Percentiles rank a stretch among this genome's conserved stretches.
Conservation (phyloP, 2,888 invertebrate species). For the Luperina nickerlii region DNA sequence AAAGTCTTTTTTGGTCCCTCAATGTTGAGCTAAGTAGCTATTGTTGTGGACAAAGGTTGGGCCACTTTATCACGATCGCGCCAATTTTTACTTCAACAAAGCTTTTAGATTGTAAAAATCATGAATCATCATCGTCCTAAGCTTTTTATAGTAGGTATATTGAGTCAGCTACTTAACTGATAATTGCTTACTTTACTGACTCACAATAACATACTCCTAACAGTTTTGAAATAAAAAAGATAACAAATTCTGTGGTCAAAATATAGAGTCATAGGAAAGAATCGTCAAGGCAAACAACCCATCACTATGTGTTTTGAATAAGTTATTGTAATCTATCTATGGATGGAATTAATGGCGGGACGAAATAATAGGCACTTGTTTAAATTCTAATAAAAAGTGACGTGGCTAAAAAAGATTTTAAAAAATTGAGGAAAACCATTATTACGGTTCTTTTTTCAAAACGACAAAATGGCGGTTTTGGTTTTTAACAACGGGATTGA, state of each 20-base stretch:
- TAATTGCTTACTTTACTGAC: conserved; percentile 13
- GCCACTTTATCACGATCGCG: conserved; percentile 44
- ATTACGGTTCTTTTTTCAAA: neutral
- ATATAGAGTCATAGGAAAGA: conserved; percentile 45
- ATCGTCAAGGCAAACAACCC: conserved; percentile 33
- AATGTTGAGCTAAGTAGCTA: conserved; percentile 39
- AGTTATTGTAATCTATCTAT: conserved; percentile 34
- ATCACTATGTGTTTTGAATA: conserved; percentile 47
- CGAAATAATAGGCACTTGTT: neutral
- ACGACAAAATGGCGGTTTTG: neutral
- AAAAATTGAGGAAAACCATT: neutral
- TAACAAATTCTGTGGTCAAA: conserved; percentile 25
- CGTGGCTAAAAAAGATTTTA: neutral
- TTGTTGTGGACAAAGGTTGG: conserved; percentile 40
- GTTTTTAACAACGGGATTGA: neutral
- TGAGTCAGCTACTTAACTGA: conserved; percentile 30
- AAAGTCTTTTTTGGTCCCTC: conserved; percentile 21
- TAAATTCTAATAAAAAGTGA: neutral
- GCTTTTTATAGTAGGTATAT: conserved; percentile 4
- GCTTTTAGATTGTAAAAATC: conserved; percentile 2
- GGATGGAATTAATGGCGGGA: neutral
- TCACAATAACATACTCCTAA: conserved; percentile 8
- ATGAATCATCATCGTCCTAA: conserved; percentile 41
- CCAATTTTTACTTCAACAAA: conserved; percentile 16
- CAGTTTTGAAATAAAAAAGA: neutral